Conservation (phyloP, 2,797 vertebrate species). For the Pseudochirops corinnae region DNA sequence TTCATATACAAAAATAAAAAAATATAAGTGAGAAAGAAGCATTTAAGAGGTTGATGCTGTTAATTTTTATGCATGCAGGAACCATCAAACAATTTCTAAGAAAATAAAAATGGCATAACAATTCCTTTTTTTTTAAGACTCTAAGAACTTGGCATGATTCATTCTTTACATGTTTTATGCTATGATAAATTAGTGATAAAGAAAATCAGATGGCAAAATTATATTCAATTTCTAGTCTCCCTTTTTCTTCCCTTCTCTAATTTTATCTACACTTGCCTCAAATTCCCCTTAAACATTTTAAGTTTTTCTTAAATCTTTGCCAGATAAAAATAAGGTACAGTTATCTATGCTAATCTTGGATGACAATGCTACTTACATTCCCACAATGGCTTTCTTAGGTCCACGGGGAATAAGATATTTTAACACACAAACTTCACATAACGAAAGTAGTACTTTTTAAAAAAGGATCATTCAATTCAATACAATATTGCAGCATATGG, state of each 20-base stretch:
- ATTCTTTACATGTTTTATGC: conserved; percentile 47
- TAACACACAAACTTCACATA: conserved; percentile 52
- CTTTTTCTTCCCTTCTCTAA: conserved; percentile 18
- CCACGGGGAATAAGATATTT: conserved; percentile 58
- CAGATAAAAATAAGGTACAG: conserved; percentile 55
- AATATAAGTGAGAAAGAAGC: neutral
- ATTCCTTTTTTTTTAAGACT: conserved; percentile 27
- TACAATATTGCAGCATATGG: conserved; percentile 33
- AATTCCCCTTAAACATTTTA: neutral
- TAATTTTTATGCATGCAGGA: conserved; percentile 1
- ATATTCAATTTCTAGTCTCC: conserved; percentile 27
- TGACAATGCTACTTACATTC: conserved; percentile 40
- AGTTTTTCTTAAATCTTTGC: conserved; percentile 40
- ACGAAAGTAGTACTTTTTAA: conserved; percentile 47
- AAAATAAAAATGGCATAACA: conserved; percentile 44
- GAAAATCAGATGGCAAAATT: neutral
- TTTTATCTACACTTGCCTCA: conserved; percentile 52
- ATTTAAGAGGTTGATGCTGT: neutral
- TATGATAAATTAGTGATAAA: conserved; percentile 49
- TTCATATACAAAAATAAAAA: conserved; percentile 13
- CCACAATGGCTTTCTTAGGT: conserved; percentile 23
- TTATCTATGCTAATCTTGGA: conserved; percentile 31
- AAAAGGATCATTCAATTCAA: conserved; percentile 47
- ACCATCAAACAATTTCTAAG: neutral
- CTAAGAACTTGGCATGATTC: conserved; percentile 62